A percentile compares a stretch with the other conserved stretches of the same genome.
Evolutionary conservation across 2,113 vertebrate species (phyloP).

Genomic region (Stegastes partitus): DNA sequence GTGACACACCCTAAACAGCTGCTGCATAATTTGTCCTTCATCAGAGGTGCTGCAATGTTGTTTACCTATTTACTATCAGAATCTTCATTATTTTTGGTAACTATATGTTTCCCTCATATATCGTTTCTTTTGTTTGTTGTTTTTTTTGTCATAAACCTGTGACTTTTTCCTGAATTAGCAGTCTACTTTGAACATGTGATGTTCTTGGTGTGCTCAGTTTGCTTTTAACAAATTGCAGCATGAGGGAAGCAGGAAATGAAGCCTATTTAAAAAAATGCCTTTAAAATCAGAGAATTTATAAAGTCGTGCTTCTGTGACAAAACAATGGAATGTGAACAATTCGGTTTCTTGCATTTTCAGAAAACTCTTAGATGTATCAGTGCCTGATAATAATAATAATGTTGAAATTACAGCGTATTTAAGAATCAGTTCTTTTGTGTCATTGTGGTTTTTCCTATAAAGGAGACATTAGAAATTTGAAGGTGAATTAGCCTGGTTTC

Average conservation of each 20-base stretch:
- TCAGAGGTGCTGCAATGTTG: constrained; percentile 52
- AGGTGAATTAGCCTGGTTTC: no score
- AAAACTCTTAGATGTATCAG: no score
- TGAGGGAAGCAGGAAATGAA: not conserved
- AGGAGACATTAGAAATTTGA: no score
- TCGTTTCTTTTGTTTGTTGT: no score
- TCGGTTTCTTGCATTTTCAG: no score
- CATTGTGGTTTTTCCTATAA: no score
- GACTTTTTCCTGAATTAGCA: constrained; percentile 15
- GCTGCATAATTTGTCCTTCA: constrained; percentile 54
- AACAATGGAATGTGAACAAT: no score
- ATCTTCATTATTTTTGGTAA: constrained; percentile 45
- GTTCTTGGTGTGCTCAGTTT: not conserved
- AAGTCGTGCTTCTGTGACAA: no score
- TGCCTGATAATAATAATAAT: no score
- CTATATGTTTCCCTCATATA: constrained; percentile 26
- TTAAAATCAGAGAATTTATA: no score
- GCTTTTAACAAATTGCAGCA: not conserved
- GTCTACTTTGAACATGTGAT: not conserved
- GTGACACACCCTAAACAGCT: constrained; percentile 64
- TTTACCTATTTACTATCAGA: constrained; percentile 53
- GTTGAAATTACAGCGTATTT: no score
- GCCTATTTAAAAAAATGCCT: not conserved
- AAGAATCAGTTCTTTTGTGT: no score
- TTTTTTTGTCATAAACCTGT: constrained; percentile 19